phyloP scores from a whole-genome alignment of 30 jellyfish, hydroid and myxozoan genomes.

The Hydractinia symbiolongicarpus region DNA sequence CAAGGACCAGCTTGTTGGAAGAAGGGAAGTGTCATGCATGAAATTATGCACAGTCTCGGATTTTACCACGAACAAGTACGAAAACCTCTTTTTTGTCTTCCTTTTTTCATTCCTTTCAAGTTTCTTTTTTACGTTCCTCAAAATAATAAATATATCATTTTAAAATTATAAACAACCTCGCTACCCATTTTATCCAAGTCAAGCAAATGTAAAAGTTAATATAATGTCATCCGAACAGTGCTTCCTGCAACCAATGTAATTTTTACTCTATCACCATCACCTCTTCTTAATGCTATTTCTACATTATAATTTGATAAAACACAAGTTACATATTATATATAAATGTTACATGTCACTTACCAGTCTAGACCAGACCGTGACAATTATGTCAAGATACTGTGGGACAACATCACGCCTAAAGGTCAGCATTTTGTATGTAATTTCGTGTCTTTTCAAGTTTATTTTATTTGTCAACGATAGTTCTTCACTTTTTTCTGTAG shows the following conservation, averaged over 20 bases:
- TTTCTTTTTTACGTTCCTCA: too few relatives aligned
- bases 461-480: background rate
- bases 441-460: background rate
- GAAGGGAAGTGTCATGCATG: slow-evolving; percentile 16
- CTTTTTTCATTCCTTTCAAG: too few relatives aligned
- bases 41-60: slow-evolving; percentile 24
- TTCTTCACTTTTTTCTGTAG: background rate
- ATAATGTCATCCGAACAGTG: too few relatives aligned
- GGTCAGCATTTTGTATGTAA: background rate
- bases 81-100: background rate
- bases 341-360: background rate
- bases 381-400: background rate
- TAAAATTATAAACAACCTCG: too few relatives aligned
- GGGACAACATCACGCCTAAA: slow-evolving; percentile 15
- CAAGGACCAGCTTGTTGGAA: slow-evolving; percentile 30
- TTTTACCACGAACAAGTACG: slow-evolving; percentile 21
- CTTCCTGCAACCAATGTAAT: too few relatives aligned
- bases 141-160: too few relatives aligned
- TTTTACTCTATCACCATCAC: too few relatives aligned
- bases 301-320: too few relatives aligned
- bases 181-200: too few relatives aligned
- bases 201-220: too few relatives aligned
- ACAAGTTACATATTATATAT: too few relatives aligned
- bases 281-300: too few relatives aligned
- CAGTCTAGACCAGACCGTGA: slow-evolving; percentile 26